phyloP scores from a whole-genome alignment of 2,113 vertebrate species.

The Hippocampus comes region DNA sequence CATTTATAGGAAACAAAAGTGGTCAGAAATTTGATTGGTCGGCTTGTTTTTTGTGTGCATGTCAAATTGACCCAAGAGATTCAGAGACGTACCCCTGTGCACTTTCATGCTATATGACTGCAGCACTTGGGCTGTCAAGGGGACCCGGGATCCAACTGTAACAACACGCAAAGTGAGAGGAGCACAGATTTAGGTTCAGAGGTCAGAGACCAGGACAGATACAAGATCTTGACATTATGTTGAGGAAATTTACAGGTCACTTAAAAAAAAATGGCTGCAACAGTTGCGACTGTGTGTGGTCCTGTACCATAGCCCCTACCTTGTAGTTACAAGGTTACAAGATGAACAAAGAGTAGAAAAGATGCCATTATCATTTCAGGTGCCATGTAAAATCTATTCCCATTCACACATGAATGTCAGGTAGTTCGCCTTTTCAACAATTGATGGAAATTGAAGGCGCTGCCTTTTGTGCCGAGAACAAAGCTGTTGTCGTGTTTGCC shows the following conservation, averaged over 20 bases:
- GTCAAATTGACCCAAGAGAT: neutral
- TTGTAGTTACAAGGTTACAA: neutral
- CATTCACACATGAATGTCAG: neutral
- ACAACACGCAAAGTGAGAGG: constrained; percentile 32
- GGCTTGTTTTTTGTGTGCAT: constrained; percentile 28
- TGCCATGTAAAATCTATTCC: neutral
- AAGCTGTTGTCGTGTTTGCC: neutral
- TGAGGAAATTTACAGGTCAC: constrained; percentile 46
- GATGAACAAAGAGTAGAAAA: neutral
- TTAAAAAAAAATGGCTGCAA: constrained; percentile 31
- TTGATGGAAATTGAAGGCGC: neutral
- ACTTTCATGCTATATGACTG: neutral
- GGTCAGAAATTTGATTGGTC: constrained; percentile 1
- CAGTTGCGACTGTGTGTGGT: constrained; percentile 61
- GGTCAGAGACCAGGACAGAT: constrained; percentile 38
- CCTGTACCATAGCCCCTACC: constrained; percentile 7
- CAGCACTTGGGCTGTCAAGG: constrained; percentile 18
- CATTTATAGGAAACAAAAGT: neutral
- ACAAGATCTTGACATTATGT: constrained; percentile 40
- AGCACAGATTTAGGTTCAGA: constrained; percentile 29
- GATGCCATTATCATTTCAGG: neutral
- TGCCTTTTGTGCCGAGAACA: neutral
- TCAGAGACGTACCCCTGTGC: neutral
- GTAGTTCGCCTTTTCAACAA: neutral
- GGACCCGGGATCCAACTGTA: constrained; percentile 35